Percentiles rank a stretch among this genome's conserved stretches.
Evolutionary conservation across 2,797 vertebrate genomes (phyloP).

Genomic region (Coregonus suidteri): DNA sequence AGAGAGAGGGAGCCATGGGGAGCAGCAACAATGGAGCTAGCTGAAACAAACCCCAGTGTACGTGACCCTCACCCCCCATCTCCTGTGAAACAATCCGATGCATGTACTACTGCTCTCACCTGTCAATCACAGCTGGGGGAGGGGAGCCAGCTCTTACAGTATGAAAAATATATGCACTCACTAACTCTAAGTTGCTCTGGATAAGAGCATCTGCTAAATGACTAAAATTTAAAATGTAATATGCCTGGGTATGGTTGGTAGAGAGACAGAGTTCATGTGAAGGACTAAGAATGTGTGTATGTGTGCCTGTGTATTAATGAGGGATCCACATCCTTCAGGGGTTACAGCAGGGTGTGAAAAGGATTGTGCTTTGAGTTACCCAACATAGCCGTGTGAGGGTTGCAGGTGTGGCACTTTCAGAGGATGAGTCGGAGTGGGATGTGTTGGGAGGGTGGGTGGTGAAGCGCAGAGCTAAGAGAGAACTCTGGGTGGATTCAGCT

Average conservation of each 20-base stretch:
- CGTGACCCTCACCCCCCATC: slow-evolving; percentile 72
- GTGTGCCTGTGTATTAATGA: slow-evolving; percentile 30
- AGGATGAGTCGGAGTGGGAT: slow-evolving; percentile 33
- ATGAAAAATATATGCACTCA: no score
- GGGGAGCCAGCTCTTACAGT: slow-evolving; percentile 63
- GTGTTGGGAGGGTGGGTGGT: slow-evolving; percentile 40
- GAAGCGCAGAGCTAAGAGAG: slow-evolving; percentile 35
- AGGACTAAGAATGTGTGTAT: slow-evolving; percentile 28
- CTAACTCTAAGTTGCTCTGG: no score
- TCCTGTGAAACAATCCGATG: slow-evolving; percentile 92
- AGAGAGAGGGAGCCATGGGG: slow-evolving; percentile 86
- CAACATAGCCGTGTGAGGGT: slow-evolving; percentile 29
- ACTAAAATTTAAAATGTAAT: neutral
- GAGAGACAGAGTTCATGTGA: slow-evolving; percentile 33
- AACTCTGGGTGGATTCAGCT: slow-evolving; percentile 24
- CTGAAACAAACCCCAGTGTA: slow-evolving; percentile 83
- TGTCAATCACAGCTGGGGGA: slow-evolving; percentile 86
- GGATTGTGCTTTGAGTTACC: slow-evolving; percentile 26
- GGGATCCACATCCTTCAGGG: slow-evolving; percentile 49
- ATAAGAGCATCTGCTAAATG: no score
- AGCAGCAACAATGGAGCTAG: slow-evolving; percentile 86
- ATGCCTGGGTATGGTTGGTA: slow-evolving; percentile 28
- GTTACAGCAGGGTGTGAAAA: slow-evolving; percentile 37
- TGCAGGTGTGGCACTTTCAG: slow-evolving; percentile 39
- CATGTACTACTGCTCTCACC: slow-evolving; percentile 83